phyloP scores from a whole-genome alignment of 2,797 vertebrate species.

The Craterocephalus amniculus region DNA sequence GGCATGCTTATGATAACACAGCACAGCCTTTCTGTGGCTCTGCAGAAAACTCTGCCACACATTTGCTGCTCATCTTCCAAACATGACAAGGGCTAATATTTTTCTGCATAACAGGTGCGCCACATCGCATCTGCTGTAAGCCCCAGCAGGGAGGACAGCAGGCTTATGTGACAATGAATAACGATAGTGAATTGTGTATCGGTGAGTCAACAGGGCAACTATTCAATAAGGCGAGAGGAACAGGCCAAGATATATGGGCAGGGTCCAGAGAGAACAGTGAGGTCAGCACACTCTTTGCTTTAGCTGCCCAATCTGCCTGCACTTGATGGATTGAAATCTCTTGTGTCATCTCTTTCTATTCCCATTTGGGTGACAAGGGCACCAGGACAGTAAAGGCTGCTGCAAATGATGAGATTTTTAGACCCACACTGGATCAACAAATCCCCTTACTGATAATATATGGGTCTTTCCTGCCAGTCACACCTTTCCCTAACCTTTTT shows the following conservation, averaged over 20 bases:
- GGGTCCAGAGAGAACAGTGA: constrained; percentile 47
- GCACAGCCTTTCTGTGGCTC: constrained; percentile 3
- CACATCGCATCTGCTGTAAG: constrained; percentile 24
- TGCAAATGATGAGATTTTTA: constrained; percentile 57
- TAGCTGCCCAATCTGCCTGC: constrained; percentile 40
- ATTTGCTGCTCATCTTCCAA: constrained; percentile 22
- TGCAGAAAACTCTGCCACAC: constrained; percentile 18
- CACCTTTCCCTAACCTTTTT: constrained; percentile 12
- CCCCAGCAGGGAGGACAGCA: constrained; percentile 29
- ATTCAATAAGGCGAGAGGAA: constrained; percentile 50
- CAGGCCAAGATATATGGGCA: constrained; percentile 67
- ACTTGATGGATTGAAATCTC: constrained; percentile 75
- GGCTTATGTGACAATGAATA: constrained; percentile 69
- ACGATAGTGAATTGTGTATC: constrained; percentile 43
- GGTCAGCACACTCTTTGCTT: constrained; percentile 54
- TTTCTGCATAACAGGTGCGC: constrained; percentile 31
- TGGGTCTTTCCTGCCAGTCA: constrained; percentile 19
- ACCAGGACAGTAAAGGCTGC: constrained; percentile 35
- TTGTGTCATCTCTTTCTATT: constrained; percentile 69
- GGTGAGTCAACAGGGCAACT: constrained; percentile 60
- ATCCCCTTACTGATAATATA: constrained; percentile 41
- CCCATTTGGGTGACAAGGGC: constrained; percentile 69
- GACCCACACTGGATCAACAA: constrained; percentile 48
- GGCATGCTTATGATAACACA: constrained; percentile 39
- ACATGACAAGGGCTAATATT: constrained; percentile 26